Evolutionary conservation across 2,113 vertebrate species (phyloP), one percentile per base, ranked within the genome.

Genomic region (Fukomys damarensis): DNA sequence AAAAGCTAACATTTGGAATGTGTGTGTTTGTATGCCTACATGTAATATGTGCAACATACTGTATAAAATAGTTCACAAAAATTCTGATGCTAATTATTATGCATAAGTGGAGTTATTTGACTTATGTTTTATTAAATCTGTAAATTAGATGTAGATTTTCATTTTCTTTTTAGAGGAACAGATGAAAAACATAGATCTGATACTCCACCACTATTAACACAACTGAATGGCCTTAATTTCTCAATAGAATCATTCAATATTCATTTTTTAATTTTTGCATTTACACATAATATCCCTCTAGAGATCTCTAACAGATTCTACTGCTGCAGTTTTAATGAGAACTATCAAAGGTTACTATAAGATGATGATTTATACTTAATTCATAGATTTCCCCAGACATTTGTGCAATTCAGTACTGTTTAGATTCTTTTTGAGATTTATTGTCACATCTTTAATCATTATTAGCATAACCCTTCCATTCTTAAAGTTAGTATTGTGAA

Each of bases 191-290:
- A 98, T 96, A 98, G 96, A 98, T 98, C 87, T 97, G 97, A 97
- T 97, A 95, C 89, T 96, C 93, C 95, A 96, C 95, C 80, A 95
- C 93, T 93, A 98, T 98, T 97, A 98, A 94, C 97, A 98, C 97
- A 97, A 98, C 93, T 95, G 97, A 98, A 98, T 98, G 96, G 96
- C 96, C 96, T 96, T 98, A 98, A 98, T 98, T 97, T 98, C 98
- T 98, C 98, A 98, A 98, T 98, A 98, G 98, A 93, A 98, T 98
- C 98, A 98, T 98, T 98, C 98, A 98, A 98, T 98, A 98, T 98
- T 98, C 98, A 98, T 98, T 98, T 98, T 98, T 98, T 98, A 98
- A 98, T 98, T 98, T 98, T 97, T 98, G 94, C 97, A 97, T 98
- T 98, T 98, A 98, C 95, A 98, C 96, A 98, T 97, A 98, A 98